These are phyloP conservation scores for Tetragonula clypearis DNA, from an alignment of 1,140 invertebrate species.

Conservation along the genomic window DNA sequence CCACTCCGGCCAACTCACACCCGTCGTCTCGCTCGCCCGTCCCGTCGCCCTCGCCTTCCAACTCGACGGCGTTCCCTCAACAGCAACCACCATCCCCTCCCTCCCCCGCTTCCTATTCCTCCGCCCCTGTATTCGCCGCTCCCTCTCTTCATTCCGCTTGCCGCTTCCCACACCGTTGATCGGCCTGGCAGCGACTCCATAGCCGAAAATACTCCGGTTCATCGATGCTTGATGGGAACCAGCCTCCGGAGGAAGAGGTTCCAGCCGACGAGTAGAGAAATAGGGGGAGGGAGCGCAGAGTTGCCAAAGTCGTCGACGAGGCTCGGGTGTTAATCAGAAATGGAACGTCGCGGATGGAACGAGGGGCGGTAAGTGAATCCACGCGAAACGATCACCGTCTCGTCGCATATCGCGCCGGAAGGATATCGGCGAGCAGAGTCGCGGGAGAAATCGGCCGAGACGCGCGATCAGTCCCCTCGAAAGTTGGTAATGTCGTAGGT, in stretches of 20 bases:
- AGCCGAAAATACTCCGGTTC: slow-evolving; percentile 73
- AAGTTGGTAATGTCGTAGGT: background rate
- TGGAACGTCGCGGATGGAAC: background rate
- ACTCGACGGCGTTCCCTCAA: slow-evolving; percentile 28
- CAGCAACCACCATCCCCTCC: slow-evolving; percentile 27
- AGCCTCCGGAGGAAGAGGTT: slow-evolving; percentile 22
- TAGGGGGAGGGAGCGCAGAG: slow-evolving; percentile 1
- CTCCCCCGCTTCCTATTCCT: background rate
- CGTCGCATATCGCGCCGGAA: background rate
- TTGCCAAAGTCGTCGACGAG: slow-evolving; percentile 42
- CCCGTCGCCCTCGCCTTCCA: background rate
- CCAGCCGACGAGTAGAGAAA: background rate
- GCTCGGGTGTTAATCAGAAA: slow-evolving; percentile 46
- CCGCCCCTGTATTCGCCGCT: slow-evolving; percentile 4
- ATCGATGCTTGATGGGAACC: slow-evolving; percentile 75
- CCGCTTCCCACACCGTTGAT: slow-evolving; percentile 23
- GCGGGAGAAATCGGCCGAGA: background rate
- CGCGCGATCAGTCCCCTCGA: background rate
- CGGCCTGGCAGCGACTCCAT: slow-evolving; percentile 44
- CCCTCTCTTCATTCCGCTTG: slow-evolving; percentile 25
- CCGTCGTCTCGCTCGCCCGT: slow-evolving; percentile 4
- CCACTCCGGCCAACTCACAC: slow-evolving; percentile 69
- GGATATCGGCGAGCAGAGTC: background rate
- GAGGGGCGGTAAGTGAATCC: slow-evolving; percentile 9
- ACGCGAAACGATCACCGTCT: slow-evolving; percentile 10